These are phyloP conservation scores for Actinostola sp. DNA, from an alignment of 92 coral and sea anemone genomes.

Conservation along the genomic window DNA sequence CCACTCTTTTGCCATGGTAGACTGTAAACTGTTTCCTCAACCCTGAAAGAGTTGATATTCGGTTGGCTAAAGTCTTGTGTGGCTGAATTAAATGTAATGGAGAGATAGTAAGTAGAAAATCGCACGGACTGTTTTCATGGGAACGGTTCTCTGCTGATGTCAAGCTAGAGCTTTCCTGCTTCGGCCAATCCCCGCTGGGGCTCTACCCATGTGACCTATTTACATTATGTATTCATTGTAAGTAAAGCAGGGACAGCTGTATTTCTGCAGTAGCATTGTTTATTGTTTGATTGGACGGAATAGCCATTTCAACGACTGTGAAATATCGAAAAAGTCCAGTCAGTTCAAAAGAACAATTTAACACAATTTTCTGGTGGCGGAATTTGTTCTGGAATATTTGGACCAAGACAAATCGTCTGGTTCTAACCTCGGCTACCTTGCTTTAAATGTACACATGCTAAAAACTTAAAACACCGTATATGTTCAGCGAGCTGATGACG, in stretches of 20 bases:
- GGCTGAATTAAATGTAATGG: conserved; percentile 24
- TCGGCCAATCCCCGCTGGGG: conserved; percentile 34
- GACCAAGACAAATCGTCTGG: conserved; percentile 1
- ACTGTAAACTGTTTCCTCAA: conserved; percentile 23
- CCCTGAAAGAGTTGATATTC: conserved; percentile 59
- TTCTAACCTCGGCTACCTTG: conserved; percentile 9
- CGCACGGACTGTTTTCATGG: conserved; percentile 44
- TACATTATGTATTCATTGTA: conserved; percentile 21
- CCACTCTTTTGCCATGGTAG: conserved; percentile 35
- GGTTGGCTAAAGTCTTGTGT: conserved; percentile 24
- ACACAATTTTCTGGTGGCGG: background rate
- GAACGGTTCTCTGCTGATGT: conserved; percentile 54
- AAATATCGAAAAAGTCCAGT: conserved; percentile 15
- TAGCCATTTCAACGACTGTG: conserved; percentile 27
- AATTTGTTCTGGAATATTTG: background rate
- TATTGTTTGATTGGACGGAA: conserved; percentile 33
- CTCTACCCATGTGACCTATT: conserved; percentile 33
- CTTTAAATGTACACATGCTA: conserved; percentile 10
- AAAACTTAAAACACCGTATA: background rate
- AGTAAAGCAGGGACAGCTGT: conserved; percentile 36
- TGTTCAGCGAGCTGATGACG: conserved; percentile 15
- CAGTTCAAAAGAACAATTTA: background rate
- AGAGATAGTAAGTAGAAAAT: conserved; percentile 16
- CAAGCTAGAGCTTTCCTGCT: conserved; percentile 7
- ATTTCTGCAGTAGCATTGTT: conserved; percentile 45